Evolutionary conservation across 2,888 invertebrate genomes (phyloP).

Genomic region (Drosophila prolongata): DNA sequence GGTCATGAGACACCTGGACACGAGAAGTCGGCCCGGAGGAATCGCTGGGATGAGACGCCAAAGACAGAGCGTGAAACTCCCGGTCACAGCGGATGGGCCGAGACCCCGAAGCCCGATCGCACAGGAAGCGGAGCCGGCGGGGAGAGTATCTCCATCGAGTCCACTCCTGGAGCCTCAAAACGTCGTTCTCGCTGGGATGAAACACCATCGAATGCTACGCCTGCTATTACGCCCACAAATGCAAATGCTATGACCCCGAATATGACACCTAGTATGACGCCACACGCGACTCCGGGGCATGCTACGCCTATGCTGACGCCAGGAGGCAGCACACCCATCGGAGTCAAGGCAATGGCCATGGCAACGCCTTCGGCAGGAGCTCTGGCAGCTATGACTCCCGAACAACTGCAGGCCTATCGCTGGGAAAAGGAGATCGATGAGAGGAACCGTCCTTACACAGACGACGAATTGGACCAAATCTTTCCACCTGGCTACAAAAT

Average conservation of each 20-base stretch:
- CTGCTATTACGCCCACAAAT: conserved; percentile 88
- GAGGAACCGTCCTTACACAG: conserved; percentile 96
- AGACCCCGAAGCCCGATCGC: conserved; percentile 98
- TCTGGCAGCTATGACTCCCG: conserved; percentile 99
- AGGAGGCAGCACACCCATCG: conserved; percentile 93
- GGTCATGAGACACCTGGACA: conserved; percentile 94
- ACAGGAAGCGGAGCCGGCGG: conserved; percentile 89
- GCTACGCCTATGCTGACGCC: conserved; percentile 91
- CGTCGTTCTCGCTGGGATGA: conserved; percentile 99
- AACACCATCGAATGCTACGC: conserved; percentile 93
- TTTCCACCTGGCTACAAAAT: conserved; percentile 99
- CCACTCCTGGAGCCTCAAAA: conserved; percentile 97
- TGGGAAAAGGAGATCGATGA: conserved; percentile 99
- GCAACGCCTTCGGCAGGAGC: conserved; percentile 99
- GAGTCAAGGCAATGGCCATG: conserved; percentile 98
- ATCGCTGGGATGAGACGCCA: conserved; percentile 99
- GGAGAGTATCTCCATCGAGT: conserved; percentile 91
- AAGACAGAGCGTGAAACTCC: conserved; percentile 99
- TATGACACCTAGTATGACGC: conserved; percentile 90
- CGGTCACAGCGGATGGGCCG: conserved; percentile 99
- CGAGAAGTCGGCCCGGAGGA: conserved; percentile 92
- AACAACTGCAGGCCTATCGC: conserved; percentile 98
- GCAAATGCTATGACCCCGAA: conserved; percentile 87
- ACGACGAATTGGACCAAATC: conserved; percentile 98
- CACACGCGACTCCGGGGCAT: conserved; percentile 90